Percentiles rank a stretch among this genome's conserved stretches.
These are phyloP conservation scores for Phoxinus phoxinus DNA, from an alignment of 2,113 vertebrate genomes.

Conservation along the genomic window DNA sequence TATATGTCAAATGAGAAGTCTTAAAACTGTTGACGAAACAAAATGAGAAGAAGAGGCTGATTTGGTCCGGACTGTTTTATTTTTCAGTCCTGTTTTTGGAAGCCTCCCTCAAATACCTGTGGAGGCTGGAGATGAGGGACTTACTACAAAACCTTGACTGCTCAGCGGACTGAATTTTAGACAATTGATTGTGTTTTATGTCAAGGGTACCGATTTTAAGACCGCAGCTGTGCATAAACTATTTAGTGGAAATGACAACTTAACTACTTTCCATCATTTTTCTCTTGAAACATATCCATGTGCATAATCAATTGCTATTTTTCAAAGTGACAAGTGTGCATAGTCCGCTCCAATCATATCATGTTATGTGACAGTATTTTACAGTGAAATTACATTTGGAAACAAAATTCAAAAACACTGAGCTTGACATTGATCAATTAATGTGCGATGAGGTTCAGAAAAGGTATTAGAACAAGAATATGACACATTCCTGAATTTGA, in stretches of 20 bases:
- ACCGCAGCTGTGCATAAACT: conserved; percentile 46
- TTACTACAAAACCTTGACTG: conserved; percentile 16
- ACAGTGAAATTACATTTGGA: not conserved
- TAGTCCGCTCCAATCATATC: conserved; percentile 4
- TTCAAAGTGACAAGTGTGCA: conserved; percentile 32
- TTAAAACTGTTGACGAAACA: conserved; percentile 55
- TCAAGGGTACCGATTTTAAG: conserved; percentile 42
- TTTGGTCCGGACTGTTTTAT: conserved; percentile 47
- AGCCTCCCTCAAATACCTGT: conserved; percentile 57
- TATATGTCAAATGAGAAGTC: conserved; percentile 68
- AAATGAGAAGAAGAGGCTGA: conserved; percentile 53
- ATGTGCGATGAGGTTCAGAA: not conserved
- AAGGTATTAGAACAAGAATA: conserved; percentile 6
- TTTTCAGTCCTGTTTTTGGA: conserved; percentile 44
- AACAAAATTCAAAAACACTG: not conserved
- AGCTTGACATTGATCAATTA: not conserved
- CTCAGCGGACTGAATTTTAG: conserved; percentile 26
- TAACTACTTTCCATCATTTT: conserved; percentile 55
- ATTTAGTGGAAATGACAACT: conserved; percentile 52
- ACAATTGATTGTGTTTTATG: conserved; percentile 50
- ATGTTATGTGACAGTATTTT: not conserved
- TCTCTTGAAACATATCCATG: conserved; percentile 26
- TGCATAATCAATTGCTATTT: conserved; percentile 28
- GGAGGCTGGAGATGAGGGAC: conserved; percentile 47
- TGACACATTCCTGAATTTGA: conserved; percentile 8